These are phyloP conservation scores for Spea hammondii DNA, from an alignment of 2,797 vertebrate species.

Conservation along the genomic window DNA sequence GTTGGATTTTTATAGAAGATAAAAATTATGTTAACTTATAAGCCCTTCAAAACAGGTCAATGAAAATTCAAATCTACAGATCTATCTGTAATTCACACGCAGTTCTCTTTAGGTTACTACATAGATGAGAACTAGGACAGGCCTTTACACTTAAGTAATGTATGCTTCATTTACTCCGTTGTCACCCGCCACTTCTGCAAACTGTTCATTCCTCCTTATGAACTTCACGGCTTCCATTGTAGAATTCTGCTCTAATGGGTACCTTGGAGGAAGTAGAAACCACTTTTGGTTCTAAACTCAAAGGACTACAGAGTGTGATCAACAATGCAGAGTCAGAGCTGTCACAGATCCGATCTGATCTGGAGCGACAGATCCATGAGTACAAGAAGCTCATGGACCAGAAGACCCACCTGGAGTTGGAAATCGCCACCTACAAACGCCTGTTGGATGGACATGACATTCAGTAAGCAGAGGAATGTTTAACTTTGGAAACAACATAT, in stretches of 20 bases:
- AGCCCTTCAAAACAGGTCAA: no score
- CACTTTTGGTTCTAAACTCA: slow-evolving; percentile 63
- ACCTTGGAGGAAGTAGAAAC: slow-evolving; percentile 63
- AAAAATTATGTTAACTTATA: no score
- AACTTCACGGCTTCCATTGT: neutral
- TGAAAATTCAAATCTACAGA: no score
- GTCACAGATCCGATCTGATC: slow-evolving; percentile 56
- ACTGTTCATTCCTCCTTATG: neutral
- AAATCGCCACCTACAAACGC: slow-evolving; percentile 75
- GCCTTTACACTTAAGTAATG: no score
- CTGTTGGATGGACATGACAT: slow-evolving; percentile 71
- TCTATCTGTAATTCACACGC: no score
- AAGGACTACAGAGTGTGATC: slow-evolving; percentile 65
- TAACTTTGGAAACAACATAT: no score
- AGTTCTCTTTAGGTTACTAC: no score
- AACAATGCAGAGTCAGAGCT: slow-evolving; percentile 65
- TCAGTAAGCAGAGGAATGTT: slow-evolving; percentile 59
- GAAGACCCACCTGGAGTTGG: slow-evolving; percentile 74
- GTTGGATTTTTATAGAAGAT: no score
- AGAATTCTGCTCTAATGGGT: slow-evolving; percentile 73
- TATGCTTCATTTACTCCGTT: no score
- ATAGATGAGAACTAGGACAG: no score
- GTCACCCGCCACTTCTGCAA: no score
- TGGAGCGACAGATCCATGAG: slow-evolving; percentile 72
- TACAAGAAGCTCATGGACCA: slow-evolving; percentile 76